Base-by-base conservation (phyloP, 2,888 invertebrate genomes). In the Apotomis betuletana region DNA sequence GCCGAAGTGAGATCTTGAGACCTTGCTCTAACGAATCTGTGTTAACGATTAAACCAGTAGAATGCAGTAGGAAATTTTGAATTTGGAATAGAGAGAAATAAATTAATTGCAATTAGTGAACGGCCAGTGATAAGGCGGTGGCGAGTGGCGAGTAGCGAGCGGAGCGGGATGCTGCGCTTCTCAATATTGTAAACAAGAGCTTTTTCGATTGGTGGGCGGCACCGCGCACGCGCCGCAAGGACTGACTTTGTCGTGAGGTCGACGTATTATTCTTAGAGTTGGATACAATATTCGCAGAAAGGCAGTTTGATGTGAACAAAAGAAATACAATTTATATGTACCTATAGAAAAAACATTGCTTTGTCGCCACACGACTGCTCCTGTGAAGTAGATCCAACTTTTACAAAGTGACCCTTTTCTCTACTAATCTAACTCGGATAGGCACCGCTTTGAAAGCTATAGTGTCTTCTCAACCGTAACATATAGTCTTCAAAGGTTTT, bases 181-280 rank as follows among this genome's bases (percentile, higher is more conserved):
- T 86, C 83, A 81, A 87, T 86, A 85, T 88, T 91, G 91, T 91
- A 91, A 92, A 91, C 91, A 92, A 88, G 87, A 87, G 90, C 90
- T 88, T 88, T 89, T 89, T 89, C 89, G 88, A 90, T 90, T 90
- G 90, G 90, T 81, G 83, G 87, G 85, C 86, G 82, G 84, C 81
- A 79, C 49, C 86, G 87, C 91, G 91, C 90, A 89, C 80, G 88
- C 87, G 84, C 75, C 77, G 71, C 49, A 9, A 77, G 80, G 68
- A 10, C 75, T 86, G 80, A 80, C 75, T 83, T 90, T 88, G 88
- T 76, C 76, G 49, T 74, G 79, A 76, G 85, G 90, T 81, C 67
- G 55, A 36, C 41, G 62, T n/a, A 5, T 54, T 64, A 75, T 64
- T 70, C 69, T 55, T 57, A 69, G 12, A 44, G 8, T 6, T 8